Evolutionary conservation across 2,113 vertebrate species (phyloP), one percentile per base, ranked within the genome.

Genomic region (Oceanodroma tethys): DNA sequence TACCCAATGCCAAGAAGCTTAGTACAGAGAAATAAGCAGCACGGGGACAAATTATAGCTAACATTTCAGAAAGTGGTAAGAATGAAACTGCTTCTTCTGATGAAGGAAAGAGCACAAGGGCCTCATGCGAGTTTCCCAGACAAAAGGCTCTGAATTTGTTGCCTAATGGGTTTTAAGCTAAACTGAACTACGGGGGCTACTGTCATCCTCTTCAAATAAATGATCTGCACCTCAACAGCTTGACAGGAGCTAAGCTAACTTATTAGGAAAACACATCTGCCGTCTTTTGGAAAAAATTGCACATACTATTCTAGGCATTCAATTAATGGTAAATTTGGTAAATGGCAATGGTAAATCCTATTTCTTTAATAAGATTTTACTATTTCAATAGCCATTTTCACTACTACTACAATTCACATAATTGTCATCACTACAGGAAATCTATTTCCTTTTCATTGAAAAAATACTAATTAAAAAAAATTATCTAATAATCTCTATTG

Each of bases 111-210:
- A 83, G 38, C 14, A 66, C 21, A 62, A 62, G 48, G 23, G 40
- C 25, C 19, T 86, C 1, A 0, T 5, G 16, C 1, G 8, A 40
- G 23, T 21, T 72, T 70, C 42, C 9, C 13, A 60, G 30, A 38
- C 10, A 38, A 81, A 90, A 81, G 26, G 22, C 15, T 73, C 58
- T 66, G 45, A 65, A 78, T 91, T 53, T 70, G 20, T 52, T 38
- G 32, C 30, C 38, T 66, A 21, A 29, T 25, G 36, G 12, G 6
- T 52, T 82, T 78, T 88, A 48, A 75, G 43, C 11, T 16, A 53
- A n/a, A 36, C 43, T 17, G 38, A 19, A 27, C 18, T 59, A 25
- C 18, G 67, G 42, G 32, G 14, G n/a, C 76, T 70, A 23, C 22
- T 23, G 42, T 43, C 62, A 60, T 10, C 3, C 17, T 30, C 36